These are phyloP conservation scores for Andrena dorsata DNA, from an alignment of 2,888 invertebrate species.

Conservation along the genomic window DNA sequence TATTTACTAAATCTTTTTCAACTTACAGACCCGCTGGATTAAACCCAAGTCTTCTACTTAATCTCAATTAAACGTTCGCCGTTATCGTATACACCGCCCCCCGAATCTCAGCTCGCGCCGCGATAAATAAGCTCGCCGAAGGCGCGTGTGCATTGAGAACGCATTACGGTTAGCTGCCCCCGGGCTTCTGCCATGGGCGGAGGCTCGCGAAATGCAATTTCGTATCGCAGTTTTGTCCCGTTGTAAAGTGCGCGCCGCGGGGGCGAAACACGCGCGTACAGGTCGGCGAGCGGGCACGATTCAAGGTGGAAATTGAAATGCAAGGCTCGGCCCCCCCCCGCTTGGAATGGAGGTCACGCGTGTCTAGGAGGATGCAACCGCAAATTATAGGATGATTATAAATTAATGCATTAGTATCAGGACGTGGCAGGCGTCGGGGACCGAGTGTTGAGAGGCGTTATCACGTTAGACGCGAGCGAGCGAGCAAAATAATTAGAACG, in stretches of 20 bases:
- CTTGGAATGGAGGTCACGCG: conserved; percentile 51
- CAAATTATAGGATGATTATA: conserved; percentile 73
- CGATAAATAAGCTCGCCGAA: neutral
- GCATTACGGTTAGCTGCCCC: neutral
- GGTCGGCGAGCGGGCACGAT: conserved; percentile 3
- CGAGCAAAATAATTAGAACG: conserved; percentile 80
- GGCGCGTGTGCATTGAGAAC: neutral
- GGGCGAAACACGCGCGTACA: neutral
- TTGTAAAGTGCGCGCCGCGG: conserved; percentile 9
- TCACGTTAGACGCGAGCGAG: conserved; percentile 78
- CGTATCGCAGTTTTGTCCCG: neutral
- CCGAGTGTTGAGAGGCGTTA: conserved; percentile 73
- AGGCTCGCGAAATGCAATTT: conserved; percentile 31
- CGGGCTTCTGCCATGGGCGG: neutral
- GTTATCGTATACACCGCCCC: too few species aligned
- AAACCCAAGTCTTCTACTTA: too few species aligned
- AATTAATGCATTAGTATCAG: conserved; percentile 76
- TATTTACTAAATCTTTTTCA: too few species aligned
- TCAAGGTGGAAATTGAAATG: conserved; percentile 55
- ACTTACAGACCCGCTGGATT: too few species aligned
- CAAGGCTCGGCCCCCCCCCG: conserved; percentile 38
- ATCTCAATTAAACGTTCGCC: too few species aligned
- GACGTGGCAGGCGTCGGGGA: conserved; percentile 62
- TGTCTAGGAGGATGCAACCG: conserved; percentile 47
- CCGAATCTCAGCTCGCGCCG: too few species aligned